Evolutionary conservation across 2,797 vertebrate genomes (phyloP).

Genomic region (Pseudotriccus pelzelni): DNA sequence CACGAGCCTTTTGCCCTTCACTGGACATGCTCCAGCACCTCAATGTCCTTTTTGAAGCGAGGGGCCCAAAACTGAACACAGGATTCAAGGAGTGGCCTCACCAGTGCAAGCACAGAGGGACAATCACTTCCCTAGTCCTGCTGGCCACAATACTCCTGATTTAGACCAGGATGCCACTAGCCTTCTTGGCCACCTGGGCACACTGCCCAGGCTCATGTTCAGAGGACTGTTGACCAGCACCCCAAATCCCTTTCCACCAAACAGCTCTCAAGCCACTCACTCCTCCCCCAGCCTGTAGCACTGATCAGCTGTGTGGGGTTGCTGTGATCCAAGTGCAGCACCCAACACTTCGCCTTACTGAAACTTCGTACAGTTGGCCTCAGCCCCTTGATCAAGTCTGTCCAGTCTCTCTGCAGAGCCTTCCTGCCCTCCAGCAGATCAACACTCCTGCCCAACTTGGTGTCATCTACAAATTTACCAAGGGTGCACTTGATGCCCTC

Average conservation of each 20-base stretch:
- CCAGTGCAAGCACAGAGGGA: rapidly evolving
- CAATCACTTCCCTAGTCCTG: neutral
- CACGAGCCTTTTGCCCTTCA: rapidly evolving
- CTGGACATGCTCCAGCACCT: neutral
- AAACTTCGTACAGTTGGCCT: neutral
- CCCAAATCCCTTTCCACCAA: neutral
- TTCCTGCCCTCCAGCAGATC: neutral
- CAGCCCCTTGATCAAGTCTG: neutral
- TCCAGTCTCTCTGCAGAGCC: neutral
- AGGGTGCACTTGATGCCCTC: neutral
- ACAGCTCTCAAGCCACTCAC: neutral
- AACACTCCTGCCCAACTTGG: neutral
- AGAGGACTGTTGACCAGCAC: neutral
- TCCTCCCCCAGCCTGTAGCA: neutral
- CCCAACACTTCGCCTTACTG: rapidly evolving
- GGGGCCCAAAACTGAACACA: neutral
- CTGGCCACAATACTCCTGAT: neutral
- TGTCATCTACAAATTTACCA: neutral
- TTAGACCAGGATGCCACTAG: neutral
- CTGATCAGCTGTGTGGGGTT: neutral
- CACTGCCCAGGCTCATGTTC: neutral
- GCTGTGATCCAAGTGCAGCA: neutral
- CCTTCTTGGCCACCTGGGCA: neutral
- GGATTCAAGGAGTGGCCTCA: neutral
- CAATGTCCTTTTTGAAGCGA: neutral